Evolutionary conservation across 2,888 invertebrate species (phyloP), one percentile per base, ranked within the genome.

Genomic region (Falcaria lacertinaria): DNA sequence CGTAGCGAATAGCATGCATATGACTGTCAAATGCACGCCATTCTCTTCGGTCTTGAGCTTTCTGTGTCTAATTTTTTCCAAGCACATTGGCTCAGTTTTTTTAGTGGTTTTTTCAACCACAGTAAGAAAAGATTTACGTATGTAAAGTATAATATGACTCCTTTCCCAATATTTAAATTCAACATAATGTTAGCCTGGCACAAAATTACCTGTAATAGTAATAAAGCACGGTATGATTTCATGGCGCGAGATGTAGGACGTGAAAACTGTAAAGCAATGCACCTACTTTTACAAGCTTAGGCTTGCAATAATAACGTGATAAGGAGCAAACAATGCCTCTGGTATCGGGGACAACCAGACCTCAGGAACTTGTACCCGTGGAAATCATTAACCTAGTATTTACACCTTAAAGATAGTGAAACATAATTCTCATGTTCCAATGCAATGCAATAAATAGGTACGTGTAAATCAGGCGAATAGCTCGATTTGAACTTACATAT

Each of bases 321-420:
- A 84, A 82, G 74, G 44, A 64, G 50, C 47, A 68, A 80, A 79
- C 76, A 78, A 79, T 75, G 64, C 64, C 61, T 52, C 51, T 48
- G 51, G 60, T 71, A 82, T 77, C 61, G 71, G 69, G 82, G 80
- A 53, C 78, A 54, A 47, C 45, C 57, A 65, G 71, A 69, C 74
- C 72, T 66, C 66, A 69, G 58, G 60, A 66, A 52, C 66, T 63
- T 47, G 58, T 64, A 62, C 50, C 63, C 56, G 57, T 73, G 71
- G 69, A 74, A 80, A 76, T 71, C 70, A 69, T 79, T 80, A 80
- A 76, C 80, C 80, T 68, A 75, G 62, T 72, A 76, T 69, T 73
- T 59, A 51, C 57, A 44, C 47, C 33, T 39, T 44, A 15, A 38
- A 19, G 16, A 35, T 39, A 45, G 39, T 45, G 44, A 41, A 45